Percentiles rank a stretch among this genome's conserved stretches.
These are phyloP conservation scores for Geophilus truncorum DNA, from an alignment of 2,888 invertebrate genomes.

Conservation along the genomic window DNA sequence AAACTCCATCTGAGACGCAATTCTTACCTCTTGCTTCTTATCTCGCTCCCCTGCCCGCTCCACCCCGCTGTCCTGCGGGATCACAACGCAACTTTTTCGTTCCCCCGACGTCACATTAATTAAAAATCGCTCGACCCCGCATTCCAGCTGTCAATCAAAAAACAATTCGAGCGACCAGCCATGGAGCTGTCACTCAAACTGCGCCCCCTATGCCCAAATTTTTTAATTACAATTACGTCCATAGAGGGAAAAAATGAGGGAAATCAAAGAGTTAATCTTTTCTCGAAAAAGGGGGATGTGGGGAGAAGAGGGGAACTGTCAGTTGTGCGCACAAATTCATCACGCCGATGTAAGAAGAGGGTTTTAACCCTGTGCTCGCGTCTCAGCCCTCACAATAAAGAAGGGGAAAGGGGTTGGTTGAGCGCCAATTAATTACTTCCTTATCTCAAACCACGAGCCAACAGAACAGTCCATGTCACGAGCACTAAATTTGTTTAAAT, in stretches of 20 bases:
- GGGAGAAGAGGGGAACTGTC: not conserved
- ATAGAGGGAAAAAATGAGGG: not conserved
- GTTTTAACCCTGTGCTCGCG: not conserved
- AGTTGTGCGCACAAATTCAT: not conserved
- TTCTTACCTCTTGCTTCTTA: not conserved
- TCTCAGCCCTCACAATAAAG: not conserved
- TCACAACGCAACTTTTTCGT: not conserved
- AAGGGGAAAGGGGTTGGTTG: conserved; percentile 17
- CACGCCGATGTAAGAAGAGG: not conserved
- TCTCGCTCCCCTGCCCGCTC: not conserved
- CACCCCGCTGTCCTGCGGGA: not conserved
- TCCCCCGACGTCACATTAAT: not conserved
- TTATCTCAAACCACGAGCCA: conserved; percentile 29
- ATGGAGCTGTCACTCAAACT: not conserved
- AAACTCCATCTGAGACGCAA: not conserved
- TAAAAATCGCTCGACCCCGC: not conserved
- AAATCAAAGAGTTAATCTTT: not conserved
- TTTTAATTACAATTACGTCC: conserved; percentile 20
- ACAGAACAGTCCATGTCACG: conserved; percentile 14
- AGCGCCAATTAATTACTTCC: conserved; percentile 31
- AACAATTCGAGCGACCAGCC: not conserved
- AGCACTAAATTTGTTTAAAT: conserved; percentile 32
- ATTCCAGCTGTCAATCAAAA: not conserved
- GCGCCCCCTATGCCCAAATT: not conserved
- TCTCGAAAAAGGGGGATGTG: too few species aligned